Conservation (phyloP, 2,888 invertebrate species). For the Caenorhabditis uteleia region DNA sequence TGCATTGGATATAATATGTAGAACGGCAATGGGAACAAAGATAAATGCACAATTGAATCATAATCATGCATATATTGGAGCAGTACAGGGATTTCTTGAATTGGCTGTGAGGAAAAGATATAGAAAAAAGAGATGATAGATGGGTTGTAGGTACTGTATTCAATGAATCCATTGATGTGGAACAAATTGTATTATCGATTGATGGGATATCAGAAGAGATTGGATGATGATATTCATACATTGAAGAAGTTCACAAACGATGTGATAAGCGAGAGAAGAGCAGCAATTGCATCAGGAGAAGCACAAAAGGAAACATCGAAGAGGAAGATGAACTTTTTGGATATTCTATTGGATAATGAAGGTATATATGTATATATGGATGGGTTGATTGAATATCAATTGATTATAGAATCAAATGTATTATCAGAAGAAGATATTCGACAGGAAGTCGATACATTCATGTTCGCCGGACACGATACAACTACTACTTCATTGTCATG, state of each 20-base stretch:
- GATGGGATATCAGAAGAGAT: slow-evolving; percentile 1
- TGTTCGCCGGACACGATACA: slow-evolving; percentile 73
- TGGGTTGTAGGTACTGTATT: no score
- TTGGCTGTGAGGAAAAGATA: slow-evolving; percentile 3
- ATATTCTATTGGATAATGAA: slow-evolving; percentile 71
- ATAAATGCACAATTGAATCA: slow-evolving; percentile 56
- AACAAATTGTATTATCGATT: neutral
- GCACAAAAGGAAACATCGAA: slow-evolving; percentile 27
- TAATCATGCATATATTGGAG: slow-evolving; percentile 56
- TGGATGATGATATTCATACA: neutral
- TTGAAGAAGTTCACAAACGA: slow-evolving; percentile 6
- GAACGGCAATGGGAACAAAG: slow-evolving; percentile 61
- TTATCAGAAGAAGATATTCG: slow-evolving; percentile 71
- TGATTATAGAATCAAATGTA: slow-evolving; percentile 67
- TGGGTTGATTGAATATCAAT: no score
- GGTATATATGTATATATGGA: no score
- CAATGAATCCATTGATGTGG: neutral
- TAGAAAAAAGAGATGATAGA: no score
- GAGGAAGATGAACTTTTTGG: slow-evolving; percentile 71
- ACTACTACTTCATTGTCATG: slow-evolving; percentile 71
- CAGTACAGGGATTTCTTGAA: slow-evolving; percentile 52
- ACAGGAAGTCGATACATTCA: slow-evolving; percentile 71
- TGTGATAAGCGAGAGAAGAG: slow-evolving; percentile 30
- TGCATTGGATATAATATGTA: slow-evolving; percentile 72
- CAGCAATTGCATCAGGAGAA: slow-evolving; percentile 17